Base-by-base conservation (phyloP, 2,797 vertebrate genomes). In the Trichosurus vulpecula region DNA sequence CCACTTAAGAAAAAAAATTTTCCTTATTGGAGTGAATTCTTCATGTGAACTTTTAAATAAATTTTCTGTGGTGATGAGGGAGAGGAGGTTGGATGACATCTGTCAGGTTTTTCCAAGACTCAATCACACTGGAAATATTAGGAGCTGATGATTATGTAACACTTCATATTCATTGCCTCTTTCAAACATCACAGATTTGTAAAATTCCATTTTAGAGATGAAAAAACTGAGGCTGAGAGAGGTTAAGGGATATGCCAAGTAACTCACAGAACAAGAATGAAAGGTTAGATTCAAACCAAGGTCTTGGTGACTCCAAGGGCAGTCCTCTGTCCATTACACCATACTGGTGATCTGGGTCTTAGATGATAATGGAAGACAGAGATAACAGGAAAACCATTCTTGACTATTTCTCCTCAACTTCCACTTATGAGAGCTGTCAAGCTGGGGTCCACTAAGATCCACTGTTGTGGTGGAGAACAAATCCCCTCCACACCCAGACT, bases 21-120 rank as follows among this genome's bases (percentile, higher is more conserved):
- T 91, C 56, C 89, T 29, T 74, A 57, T 30, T 91, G 25, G 19
- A 54, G 96, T 96, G 30, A 95, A 74, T 92, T 92, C 58, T 91
- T 94, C 90, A 27, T 51, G 9, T 14, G 52, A 95, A 95, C 92
- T 92, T 30, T 96, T 81, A 90, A 91, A 94, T 3, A 92, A 55
- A 55, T 61, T 6, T 96, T 94, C 31, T 87, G 54, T 52, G 90
- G 54, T 52, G 81, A 58, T 31, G 30, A 61, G 12, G 30, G 10
- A 30, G 12, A 74, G 35, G 35, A 74, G 12, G 58, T 61, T 61
- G 53, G 29, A 74, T 81, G 14, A 22, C 47, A 56, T 35, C 8
- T 61, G 12, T 19, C 91, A 52, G 0, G 9, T 94, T 96, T 95
- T 89, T 95, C 91, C 66, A 94, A 92, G 57, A 94, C 16, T 53